Conservation (phyloP, 1,140 invertebrate genomes). For the Ericerus pela region DNA sequence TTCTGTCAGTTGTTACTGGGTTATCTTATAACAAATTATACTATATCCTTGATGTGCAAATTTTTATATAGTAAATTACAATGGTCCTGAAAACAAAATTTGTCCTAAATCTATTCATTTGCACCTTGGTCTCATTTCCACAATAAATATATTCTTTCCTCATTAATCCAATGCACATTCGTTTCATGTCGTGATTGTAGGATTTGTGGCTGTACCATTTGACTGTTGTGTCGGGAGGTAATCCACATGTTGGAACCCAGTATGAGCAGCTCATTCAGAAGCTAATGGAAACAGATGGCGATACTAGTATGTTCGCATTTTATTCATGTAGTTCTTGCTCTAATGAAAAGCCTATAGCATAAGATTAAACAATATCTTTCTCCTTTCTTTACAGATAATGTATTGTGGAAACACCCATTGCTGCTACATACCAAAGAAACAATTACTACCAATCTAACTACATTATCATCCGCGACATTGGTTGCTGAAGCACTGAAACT, state of each 20-base stretch:
- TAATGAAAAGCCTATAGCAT: no score
- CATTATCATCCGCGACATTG: conserved; percentile 65
- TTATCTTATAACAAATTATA: no score
- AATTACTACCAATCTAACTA: conserved; percentile 67
- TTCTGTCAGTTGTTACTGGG: no score
- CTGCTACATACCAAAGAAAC: conserved; percentile 81
- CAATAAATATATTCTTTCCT: no score
- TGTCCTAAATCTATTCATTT: no score
- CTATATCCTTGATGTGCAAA: no score
- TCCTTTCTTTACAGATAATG: conserved; percentile 60
- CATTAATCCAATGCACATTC: no score
- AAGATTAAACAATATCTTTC: no score
- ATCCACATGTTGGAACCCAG: conserved; percentile 76
- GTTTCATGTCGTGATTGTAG: no score
- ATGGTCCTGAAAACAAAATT: no score
- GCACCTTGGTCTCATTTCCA: no score
- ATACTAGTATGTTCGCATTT: conserved; percentile 51
- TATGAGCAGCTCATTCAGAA: conserved; percentile 89
- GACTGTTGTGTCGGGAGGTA: conserved; percentile 82
- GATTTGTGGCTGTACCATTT: conserved; percentile 90
- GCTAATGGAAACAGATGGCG: conserved; percentile 86
- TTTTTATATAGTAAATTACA: no score
- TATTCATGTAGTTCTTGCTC: background rate
- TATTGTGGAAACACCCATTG: conserved; percentile 83
- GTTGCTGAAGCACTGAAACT: conserved; percentile 84